phyloP scores from a whole-genome alignment of 1,140 invertebrate species.

The Protaetia brevitarsis region DNA sequence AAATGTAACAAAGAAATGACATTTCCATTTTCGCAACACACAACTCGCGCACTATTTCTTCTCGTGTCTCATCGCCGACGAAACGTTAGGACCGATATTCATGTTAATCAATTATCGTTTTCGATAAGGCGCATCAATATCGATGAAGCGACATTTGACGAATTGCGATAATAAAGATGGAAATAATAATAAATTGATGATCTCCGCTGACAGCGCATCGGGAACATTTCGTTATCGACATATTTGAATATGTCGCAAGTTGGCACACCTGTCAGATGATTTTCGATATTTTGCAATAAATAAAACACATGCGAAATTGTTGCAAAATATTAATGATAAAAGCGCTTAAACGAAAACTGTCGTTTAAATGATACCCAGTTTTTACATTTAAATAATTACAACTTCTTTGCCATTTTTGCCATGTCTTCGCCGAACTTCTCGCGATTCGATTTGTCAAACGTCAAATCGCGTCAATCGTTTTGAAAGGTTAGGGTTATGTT shows the following conservation, averaged over 20 bases:
- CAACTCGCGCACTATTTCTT: neutral
- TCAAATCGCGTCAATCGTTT: conserved; percentile 51
- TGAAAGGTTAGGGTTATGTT: conserved; percentile 16
- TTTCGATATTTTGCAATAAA: too few relatives aligned
- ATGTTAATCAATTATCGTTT: neutral
- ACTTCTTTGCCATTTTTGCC: too few relatives aligned
- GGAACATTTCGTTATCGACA: too few relatives aligned
- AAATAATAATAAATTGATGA: neutral
- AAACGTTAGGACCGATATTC: neutral
- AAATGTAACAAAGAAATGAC: conserved; percentile 15
- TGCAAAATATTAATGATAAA: too few relatives aligned
- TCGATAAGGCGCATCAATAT: neutral
- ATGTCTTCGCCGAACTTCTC: neutral
- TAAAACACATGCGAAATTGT: too few relatives aligned
- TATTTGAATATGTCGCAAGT: too few relatives aligned
- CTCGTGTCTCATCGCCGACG: neutral
- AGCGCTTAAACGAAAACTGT: too few relatives aligned
- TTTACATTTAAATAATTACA: too few relatives aligned
- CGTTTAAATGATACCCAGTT: too few relatives aligned
- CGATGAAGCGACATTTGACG: neutral
- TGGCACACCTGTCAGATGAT: too few relatives aligned
- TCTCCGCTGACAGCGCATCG: too few relatives aligned
- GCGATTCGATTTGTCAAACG: neutral
- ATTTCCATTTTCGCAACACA: conserved; percentile 1
- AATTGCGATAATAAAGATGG: neutral